Evolutionary conservation across 23 tunicate genomes (phyloP), one percentile per base, ranked within the genome.

Genomic region (Ciona savignyi): DNA sequence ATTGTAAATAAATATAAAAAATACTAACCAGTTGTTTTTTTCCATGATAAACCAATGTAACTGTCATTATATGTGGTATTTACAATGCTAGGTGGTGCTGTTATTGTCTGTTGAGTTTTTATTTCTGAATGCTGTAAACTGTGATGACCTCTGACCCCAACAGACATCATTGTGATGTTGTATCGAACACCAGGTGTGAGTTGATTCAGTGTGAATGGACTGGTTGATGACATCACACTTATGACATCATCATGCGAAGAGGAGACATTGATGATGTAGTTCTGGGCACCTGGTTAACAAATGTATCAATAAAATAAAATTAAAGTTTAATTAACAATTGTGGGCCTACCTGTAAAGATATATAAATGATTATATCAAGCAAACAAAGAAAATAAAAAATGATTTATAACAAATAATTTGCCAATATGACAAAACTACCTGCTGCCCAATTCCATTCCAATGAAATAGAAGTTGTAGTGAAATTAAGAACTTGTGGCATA

Each of bases 361-460:
- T n/a, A n/a, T n/a, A n/a, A n/a, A n/a, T n/a, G n/a, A n/a, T n/a
- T n/a, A n/a, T n/a, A n/a, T n/a, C n/a, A n/a, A n/a, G n/a, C n/a
- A n/a, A n/a, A n/a, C n/a, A n/a, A n/a, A n/a, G n/a, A n/a, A n/a
- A n/a, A n/a, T n/a, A n/a, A n/a, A n/a, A n/a, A n/a, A n/a, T n/a
- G n/a, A n/a, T n/a, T n/a, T n/a, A n/a, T n/a, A n/a, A 42, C 15
- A 42, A 42, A 42, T 42, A 42, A 42, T 42, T 6, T 42, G 56
- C 15, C 15, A 6, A 42, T 42, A 42, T 42, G 9, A 42, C 15
- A 42, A 15, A 6, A 42, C 15, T 49, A 86, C 93, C 96, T 82
- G 71, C 82, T 20, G 82, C 75, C 27, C 32, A 62, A 72, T 72
- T 65, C 96, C 96, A 88, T 22, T 62, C 51, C 33, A 78, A 24